Conservation (phyloP, 2,888 invertebrate species). For the Dicyrtomina minuta region DNA sequence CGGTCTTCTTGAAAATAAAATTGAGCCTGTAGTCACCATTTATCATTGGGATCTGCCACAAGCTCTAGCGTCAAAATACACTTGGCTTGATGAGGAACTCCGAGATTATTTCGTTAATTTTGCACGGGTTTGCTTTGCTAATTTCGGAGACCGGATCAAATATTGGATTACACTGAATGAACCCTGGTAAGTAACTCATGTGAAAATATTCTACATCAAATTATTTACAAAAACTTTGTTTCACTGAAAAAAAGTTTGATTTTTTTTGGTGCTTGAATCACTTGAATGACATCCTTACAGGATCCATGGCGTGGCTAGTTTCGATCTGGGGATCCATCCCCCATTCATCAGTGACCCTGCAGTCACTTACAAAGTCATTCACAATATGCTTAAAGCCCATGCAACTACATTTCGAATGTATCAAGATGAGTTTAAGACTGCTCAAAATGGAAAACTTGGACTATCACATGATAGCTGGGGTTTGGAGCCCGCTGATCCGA, state of each 20-base stretch:
- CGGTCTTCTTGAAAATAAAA: constrained; percentile 64
- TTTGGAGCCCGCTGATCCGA: constrained; percentile 18
- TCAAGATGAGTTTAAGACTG: constrained; percentile 11
- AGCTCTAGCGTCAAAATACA: constrained; percentile 54
- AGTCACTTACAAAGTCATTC: neutral
- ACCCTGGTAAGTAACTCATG: no score
- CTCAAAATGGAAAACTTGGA: constrained; percentile 24
- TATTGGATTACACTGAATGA: constrained; percentile 57
- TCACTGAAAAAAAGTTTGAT: no score
- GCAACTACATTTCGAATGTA: constrained; percentile 17
- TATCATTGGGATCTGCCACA: constrained; percentile 63
- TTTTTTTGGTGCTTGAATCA: no score
- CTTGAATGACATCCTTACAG: no score
- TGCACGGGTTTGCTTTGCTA: constrained; percentile 34
- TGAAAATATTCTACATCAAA: no score
- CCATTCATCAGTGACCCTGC: constrained; percentile 18
- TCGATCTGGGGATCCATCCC: constrained; percentile 57
- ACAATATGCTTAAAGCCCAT: constrained; percentile 27
- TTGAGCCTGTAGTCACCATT: constrained; percentile 59
- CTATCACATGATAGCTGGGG: constrained; percentile 18
- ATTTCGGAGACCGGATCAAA: constrained; percentile 47
- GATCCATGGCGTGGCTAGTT: constrained; percentile 57
- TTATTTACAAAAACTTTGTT: no score
- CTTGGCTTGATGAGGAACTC: constrained; percentile 36
- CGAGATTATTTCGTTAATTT: constrained; percentile 35